Conservation (phyloP, 2,888 invertebrate species). For the Gonocerus acuteangulatus region DNA sequence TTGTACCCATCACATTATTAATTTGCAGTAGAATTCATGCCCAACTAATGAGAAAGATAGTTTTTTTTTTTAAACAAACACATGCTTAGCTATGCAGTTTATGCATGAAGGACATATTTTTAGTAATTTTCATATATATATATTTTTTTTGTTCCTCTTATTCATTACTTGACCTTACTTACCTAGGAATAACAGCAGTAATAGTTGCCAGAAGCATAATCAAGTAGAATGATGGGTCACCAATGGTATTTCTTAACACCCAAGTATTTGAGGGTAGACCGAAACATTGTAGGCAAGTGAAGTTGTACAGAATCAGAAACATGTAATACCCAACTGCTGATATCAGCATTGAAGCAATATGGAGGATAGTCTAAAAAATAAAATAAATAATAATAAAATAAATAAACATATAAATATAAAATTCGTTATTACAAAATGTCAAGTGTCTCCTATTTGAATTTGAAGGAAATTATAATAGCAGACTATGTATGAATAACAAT, state of each 20-base stretch:
- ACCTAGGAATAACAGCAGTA: constrained; percentile 77
- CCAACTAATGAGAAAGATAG: too few species aligned
- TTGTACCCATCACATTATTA: too few species aligned
- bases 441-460: too few species aligned
- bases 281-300: constrained; percentile 70
- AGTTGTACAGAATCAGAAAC: constrained; percentile 77
- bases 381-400: neutral
- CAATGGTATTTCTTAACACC: constrained; percentile 72
- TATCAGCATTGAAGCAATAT: constrained; percentile 64
- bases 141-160: too few species aligned
- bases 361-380: constrained; percentile 67
- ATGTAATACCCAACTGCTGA: constrained; percentile 75
- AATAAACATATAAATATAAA: neutral
- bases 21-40: too few species aligned
- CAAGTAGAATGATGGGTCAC: constrained; percentile 71
- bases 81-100: too few species aligned
- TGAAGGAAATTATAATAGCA: too few species aligned
- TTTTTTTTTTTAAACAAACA: too few species aligned
- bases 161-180: constrained; percentile 37
- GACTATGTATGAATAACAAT: too few species aligned
- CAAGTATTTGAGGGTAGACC: constrained; percentile 79
- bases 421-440: too few species aligned
- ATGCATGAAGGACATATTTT: too few species aligned
- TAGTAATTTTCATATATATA: too few species aligned
- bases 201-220: constrained; percentile 68